Evolutionary conservation across 1,140 invertebrate genomes (phyloP).

Genomic region (Bilobella aurantiaca): DNA sequence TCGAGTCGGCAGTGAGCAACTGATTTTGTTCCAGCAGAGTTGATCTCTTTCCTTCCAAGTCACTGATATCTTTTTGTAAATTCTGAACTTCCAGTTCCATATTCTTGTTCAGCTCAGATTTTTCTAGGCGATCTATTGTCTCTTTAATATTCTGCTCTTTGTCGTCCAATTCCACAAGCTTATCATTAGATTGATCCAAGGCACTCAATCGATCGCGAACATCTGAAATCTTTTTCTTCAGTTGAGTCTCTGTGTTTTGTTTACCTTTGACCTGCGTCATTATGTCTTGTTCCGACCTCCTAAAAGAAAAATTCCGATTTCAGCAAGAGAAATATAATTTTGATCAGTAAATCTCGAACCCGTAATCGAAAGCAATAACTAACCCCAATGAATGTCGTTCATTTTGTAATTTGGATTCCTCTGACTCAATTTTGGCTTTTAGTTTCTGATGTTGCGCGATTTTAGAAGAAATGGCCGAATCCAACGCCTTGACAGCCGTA

Average conservation of each 20-base stretch:
- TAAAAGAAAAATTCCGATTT: too few species aligned
- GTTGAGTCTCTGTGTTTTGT: constrained; percentile 40
- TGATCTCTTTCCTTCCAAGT: neutral
- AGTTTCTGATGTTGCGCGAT: constrained; percentile 12
- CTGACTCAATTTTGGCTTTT: constrained; percentile 11
- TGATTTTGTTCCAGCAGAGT: neutral
- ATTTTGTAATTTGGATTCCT: constrained; percentile 26
- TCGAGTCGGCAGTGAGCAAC: neutral
- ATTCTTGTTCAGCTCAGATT: constrained; percentile 19
- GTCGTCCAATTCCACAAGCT: constrained; percentile 16
- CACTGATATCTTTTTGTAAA: constrained; percentile 34
- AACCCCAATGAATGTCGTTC: neutral
- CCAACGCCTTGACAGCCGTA: constrained; percentile 16
- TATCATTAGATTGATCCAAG: constrained; percentile 19
- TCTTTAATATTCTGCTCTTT: constrained; percentile 10
- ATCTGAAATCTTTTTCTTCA: constrained; percentile 35
- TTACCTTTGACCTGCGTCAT: constrained; percentile 43
- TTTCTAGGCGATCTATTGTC: constrained; percentile 23
- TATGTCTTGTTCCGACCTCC: constrained; percentile 14
- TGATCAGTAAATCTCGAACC: too few species aligned
- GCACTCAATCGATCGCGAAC: constrained; percentile 11
- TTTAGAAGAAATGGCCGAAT: constrained; percentile 12
- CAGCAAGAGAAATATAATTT: too few species aligned
- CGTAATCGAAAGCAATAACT: too few species aligned
- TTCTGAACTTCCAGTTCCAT: constrained; percentile 18